Base-by-base conservation (phyloP, 2,888 invertebrate genomes). In the Rutpela maculata region DNA sequence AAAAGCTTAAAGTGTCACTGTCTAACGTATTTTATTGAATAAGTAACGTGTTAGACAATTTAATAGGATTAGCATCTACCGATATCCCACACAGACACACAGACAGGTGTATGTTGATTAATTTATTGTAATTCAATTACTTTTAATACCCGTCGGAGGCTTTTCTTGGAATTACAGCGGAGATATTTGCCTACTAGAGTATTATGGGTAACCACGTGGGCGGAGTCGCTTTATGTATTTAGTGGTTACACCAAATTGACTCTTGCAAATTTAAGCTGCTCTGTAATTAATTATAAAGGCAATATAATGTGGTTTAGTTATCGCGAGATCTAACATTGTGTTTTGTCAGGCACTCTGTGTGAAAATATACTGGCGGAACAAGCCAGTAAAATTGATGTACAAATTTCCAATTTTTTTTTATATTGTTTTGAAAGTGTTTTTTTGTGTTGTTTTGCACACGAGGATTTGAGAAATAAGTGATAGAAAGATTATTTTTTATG, bases 41-140 rank as follows among this genome's bases (percentile, higher is more conserved):
- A 63, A 63, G 18, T 70, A 68, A 70, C 59, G 70, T 55, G 62
- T 70, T 75, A 56, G 69, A 63, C 75, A 57, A 63, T 43, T 56
- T 75, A 75, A 75, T 75, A 69, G 75, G 69, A 75, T 75, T 75
- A 75, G 38, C 70, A 75, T 70, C 75, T 60, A 74, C 60, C 59
- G 68, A 50, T 75, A 75, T 70, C 68, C 75, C 75, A 75, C 75
- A 75, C 57, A 55, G 75, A 63, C 75, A 75, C 75, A 75, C 57
- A 55, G 75, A 63, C 75, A 75, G 75, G 75, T 75, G 75, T 56
- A 43, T 68, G 69, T 65, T 75, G 68, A 75, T 75, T 75, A 75
- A 75, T 75, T 75, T 70, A 75, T 75, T 75, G 69, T 75, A 69
- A 63, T 75, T 75, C 70, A 70, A 69, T 75, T 75, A 38, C 63